These are phyloP conservation scores for Nerophis ophidion DNA, from an alignment of 2,113 vertebrate species.

Conservation along the genomic window DNA sequence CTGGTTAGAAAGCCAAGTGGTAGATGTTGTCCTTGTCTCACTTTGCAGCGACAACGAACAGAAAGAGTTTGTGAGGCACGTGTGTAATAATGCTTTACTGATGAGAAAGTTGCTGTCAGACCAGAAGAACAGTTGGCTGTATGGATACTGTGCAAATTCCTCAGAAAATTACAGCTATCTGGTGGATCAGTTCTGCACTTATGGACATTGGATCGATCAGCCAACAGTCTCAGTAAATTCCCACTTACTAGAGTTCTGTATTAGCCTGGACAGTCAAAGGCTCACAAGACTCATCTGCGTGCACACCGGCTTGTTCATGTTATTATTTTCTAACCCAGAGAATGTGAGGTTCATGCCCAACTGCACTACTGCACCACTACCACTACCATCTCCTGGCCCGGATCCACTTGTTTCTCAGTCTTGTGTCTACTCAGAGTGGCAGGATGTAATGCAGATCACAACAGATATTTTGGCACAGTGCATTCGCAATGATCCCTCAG, in stretches of 20 bases:
- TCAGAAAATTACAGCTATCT: conserved; percentile 40
- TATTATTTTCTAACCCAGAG: conserved; percentile 55
- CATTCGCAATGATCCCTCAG: conserved; percentile 49
- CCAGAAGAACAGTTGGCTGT: conserved; percentile 65
- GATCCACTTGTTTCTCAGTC: conserved; percentile 4
- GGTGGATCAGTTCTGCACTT: conserved; percentile 61
- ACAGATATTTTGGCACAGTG: conserved; percentile 55
- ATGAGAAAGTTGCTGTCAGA: conserved; percentile 58
- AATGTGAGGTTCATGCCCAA: conserved; percentile 57
- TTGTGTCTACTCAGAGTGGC: conserved; percentile 68
- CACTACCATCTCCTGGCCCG: not conserved
- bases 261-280: conserved; percentile 53
- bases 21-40: conserved; percentile 59
- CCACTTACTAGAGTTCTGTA: conserved; percentile 62
- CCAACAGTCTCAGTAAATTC: conserved; percentile 14
- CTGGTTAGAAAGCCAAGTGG: conserved; percentile 45
- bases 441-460: conserved; percentile 31
- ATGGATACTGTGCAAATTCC: conserved; percentile 62
- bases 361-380: conserved; percentile 38
- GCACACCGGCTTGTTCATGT: conserved; percentile 56
- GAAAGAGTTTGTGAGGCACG: conserved; percentile 51
- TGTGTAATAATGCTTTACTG: conserved; percentile 60
- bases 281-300: conserved; percentile 62
- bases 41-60: conserved; percentile 69
- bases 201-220: conserved; percentile 58